Percentiles rank a stretch among this genome's conserved stretches.
These are phyloP conservation scores for Orchestia grillus DNA, from an alignment of 1,140 invertebrate species.

Conservation along the genomic window DNA sequence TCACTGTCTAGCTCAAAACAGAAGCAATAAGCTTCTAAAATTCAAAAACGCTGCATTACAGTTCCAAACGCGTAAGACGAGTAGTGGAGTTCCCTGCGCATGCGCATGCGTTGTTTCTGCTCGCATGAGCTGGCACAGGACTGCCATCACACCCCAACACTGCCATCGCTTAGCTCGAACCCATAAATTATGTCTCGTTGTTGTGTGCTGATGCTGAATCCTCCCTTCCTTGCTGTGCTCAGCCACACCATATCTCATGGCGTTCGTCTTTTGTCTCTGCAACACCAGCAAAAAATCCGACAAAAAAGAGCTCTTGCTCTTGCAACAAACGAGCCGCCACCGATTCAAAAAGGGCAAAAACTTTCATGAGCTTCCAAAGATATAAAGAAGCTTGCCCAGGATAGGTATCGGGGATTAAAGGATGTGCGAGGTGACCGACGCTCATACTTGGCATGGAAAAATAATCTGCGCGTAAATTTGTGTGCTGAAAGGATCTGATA, in stretches of 20 bases:
- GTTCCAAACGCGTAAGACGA: not conserved
- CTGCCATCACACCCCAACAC: not conserved
- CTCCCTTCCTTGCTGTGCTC: conserved; percentile 17
- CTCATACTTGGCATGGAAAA: not conserved
- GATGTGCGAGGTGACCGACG: not conserved
- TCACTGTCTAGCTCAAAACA: not conserved
- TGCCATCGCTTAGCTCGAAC: not conserved
- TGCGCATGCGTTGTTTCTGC: not conserved
- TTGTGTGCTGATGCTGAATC: conserved; percentile 12
- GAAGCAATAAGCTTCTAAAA: not conserved
- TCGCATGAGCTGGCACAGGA: not conserved
- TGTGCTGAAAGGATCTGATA: not conserved
- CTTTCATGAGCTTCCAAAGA: conserved; percentile 21
- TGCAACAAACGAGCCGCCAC: conserved; percentile 23
- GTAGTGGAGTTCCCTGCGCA: not conserved
- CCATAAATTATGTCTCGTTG: conserved; percentile 49
- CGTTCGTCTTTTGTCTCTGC: conserved; percentile 42
- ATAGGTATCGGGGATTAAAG: not conserved
- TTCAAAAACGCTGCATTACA: not conserved
- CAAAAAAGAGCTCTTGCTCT: not conserved
- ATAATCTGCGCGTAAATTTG: not conserved
- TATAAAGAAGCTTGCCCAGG: conserved; percentile 7
- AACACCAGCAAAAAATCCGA: not conserved
- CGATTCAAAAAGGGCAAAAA: conserved; percentile 20
- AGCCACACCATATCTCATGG: conserved; percentile 31